Conservation (phyloP, 2,888 invertebrate species). For the Mythimna loreyi region DNA sequence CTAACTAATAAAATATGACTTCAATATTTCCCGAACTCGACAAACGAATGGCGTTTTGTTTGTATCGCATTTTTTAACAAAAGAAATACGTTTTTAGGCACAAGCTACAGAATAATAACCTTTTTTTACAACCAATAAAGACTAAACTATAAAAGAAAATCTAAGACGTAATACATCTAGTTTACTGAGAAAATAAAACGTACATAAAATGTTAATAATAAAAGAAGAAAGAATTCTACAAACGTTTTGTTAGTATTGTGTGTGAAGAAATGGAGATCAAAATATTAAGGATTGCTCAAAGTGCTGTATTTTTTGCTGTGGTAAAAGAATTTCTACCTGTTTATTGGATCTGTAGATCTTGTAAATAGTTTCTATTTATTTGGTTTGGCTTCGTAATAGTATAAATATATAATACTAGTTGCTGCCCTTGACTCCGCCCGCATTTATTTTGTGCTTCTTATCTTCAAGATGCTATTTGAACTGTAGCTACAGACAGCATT, state of each 20-base stretch:
- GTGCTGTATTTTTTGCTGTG: constrained; percentile 44
- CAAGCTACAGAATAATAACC: constrained; percentile 18
- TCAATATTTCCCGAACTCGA: neutral
- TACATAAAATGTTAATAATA: constrained; percentile 41
- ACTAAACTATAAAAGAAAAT: constrained; percentile 37
- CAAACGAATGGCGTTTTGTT: neutral
- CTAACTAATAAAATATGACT: neutral
- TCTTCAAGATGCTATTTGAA: too few relatives aligned
- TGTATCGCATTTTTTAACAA: constrained; percentile 2
- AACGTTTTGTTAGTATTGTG: constrained; percentile 23
- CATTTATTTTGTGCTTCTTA: too few relatives aligned
- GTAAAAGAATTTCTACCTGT: constrained; percentile 31
- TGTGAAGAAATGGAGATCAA: constrained; percentile 49
- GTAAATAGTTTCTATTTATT: neutral
- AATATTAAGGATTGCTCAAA: constrained; percentile 44
- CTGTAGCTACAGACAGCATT: too few relatives aligned
- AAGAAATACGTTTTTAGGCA: constrained; percentile 9
- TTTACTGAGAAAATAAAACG: constrained; percentile 41
- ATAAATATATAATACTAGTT: neutral
- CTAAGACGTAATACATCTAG: constrained; percentile 15
- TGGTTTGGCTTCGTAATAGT: neutral
- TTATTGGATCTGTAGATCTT: constrained; percentile 3
- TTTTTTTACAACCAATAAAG: constrained; percentile 40
- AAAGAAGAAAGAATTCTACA: constrained; percentile 20
- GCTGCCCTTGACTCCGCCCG: too few relatives aligned